Base-by-base conservation (phyloP, 2,797 vertebrate genomes). In the Alcedo quadribrachys region DNA sequence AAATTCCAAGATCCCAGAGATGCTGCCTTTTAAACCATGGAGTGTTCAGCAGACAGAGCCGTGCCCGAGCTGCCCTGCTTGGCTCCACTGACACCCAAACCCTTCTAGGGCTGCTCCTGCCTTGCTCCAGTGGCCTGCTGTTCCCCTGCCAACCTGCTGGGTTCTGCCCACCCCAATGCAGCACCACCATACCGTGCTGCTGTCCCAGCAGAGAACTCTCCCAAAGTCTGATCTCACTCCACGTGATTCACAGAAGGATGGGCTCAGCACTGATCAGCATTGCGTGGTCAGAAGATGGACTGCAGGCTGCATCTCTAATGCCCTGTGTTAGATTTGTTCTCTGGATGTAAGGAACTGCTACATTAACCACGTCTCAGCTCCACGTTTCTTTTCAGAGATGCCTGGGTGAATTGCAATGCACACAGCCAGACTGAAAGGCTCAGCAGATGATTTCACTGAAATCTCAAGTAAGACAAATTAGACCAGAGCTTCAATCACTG, bases 391-490 rank as follows among this genome's bases (percentile, higher is more conserved):
- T 84, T 78, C 81, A 81, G 87, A 96, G 90, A 37, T 96, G 85
- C 79, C 90, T 92, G 96, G 96, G 95, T 96, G 92, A 95, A 92
- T 95, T 24, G 89, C 73, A 93, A 82, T 46, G 86, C 66, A 60
- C 88, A 55, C 20, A 86, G 95, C 92, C 68, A 96, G 91, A 89
- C 46, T 85, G 83, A 96, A 97, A 96, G 63, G 87, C 28, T 94
- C 90, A 78, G 94, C 96, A 96, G 88, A 95, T 96, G 90, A 97
- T 95, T 96, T 95, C 24, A 55, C 93, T 97, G 92, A 96, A 95
- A 86, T 94, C 69, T 96, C 91, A 96, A 97, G 93, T 93, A 84
- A 96, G 95, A 97, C 92, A 96, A 96, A 97, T 94, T 57, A 88
- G 87, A 60, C 0, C 27, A 82, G 90, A 62, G 91, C 81, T 90